Percentiles rank a stretch among this genome's conserved stretches.
phyloP scores from a whole-genome alignment of 2,113 vertebrate species.

The Poicephalus gulielmi region DNA sequence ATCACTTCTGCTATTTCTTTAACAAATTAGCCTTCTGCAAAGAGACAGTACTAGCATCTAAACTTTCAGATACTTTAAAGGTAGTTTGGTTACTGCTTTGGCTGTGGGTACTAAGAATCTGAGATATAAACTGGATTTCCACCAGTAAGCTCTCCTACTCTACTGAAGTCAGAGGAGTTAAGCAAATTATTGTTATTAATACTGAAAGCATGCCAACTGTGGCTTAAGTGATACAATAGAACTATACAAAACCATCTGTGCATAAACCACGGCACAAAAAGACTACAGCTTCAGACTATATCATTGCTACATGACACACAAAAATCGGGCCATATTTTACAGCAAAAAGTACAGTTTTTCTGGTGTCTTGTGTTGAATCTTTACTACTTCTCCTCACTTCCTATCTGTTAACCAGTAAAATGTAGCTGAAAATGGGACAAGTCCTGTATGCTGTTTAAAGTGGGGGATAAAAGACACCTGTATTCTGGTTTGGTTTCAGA shows the following conservation, averaged over 20 bases:
- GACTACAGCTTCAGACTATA: background rate
- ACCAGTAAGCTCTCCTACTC: background rate
- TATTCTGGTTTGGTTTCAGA: background rate
- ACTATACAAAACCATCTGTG: background rate
- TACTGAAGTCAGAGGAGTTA: background rate
- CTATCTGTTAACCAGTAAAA: background rate
- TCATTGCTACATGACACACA: background rate
- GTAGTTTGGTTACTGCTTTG: background rate
- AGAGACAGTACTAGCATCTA: background rate
- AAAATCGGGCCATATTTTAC: background rate
- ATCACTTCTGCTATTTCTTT: background rate
- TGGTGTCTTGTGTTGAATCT: background rate
- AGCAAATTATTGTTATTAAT: background rate
- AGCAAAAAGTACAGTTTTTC: background rate
- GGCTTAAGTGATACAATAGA: background rate
- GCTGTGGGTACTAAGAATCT: background rate
- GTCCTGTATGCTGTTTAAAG: background rate
- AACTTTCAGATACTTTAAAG: background rate
- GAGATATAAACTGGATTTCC: background rate
- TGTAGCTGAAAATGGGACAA: background rate
- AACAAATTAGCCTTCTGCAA: background rate
- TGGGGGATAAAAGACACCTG: background rate
- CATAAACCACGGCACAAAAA: background rate
- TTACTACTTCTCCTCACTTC: background rate
- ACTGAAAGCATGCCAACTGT: background rate